Evolutionary conservation across 1,140 invertebrate species (phyloP), one percentile per base, ranked within the genome.

Genomic region (Heterodera schachtii): DNA sequence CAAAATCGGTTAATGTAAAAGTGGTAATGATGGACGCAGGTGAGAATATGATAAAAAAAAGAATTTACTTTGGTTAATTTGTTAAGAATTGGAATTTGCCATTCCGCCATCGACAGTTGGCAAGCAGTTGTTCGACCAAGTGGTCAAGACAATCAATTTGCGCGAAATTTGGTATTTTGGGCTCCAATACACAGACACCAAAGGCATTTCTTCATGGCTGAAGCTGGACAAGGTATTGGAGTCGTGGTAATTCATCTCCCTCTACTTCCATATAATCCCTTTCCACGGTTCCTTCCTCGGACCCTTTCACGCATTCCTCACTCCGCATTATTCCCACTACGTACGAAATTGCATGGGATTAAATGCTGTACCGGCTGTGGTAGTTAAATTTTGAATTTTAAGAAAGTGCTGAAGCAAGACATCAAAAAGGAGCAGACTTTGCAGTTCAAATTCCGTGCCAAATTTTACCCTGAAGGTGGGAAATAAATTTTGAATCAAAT

Each of bases 151-250:
- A 73, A 98, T 99, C 89, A 97, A 97, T 82, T 93, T 99, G 41
- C 93, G 98, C 83, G 98, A 99, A 92, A 97, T 99, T 82, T 99
- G 98, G 98, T 99, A 98, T 92, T 99, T 99, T 91, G 98, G 98
- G 76, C 93, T 99, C 16, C 97, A 99, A 91, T 99, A 98, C 91
- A 95, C 95, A 81, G 98, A 99, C 91, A 95, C 94, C 86, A 99
- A 99, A 91, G 96, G 95, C 60, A 96, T 97, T 90, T 93, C 95
- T 82, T 98, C 97, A 49, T 99, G 98, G 98, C 94, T 99, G 85
- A 99, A 99, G 92, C 92, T 99, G 60, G 98, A 99, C 91, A 99
- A 98, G 93, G 99, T 78, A 6, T 52, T 19, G 52, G 70, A 31
- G 31, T 31, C 31, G 31, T 31, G 31, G 31, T 31, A 31, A 31